A percentile compares a stretch with the other conserved stretches of the same genome.
phyloP scores from a whole-genome alignment of 2,113 vertebrate genomes.

The Centropus unirufus region DNA sequence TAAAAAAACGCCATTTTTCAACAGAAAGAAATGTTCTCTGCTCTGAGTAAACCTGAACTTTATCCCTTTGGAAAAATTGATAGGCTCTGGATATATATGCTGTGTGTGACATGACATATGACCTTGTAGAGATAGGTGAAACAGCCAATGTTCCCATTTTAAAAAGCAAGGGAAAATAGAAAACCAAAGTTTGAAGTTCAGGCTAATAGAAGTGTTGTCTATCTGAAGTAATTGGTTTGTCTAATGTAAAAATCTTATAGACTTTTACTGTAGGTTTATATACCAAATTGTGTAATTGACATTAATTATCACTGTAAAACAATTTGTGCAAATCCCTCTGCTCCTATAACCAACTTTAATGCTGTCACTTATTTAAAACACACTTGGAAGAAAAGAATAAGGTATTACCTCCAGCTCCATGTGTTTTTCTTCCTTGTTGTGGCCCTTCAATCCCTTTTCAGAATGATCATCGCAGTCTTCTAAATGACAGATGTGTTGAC shows the following conservation, averaged over 20 bases:
- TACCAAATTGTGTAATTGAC: neutral
- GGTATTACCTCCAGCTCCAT: constrained; percentile 73
- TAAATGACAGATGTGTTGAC: neutral
- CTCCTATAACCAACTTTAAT: neutral
- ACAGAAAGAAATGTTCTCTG: neutral
- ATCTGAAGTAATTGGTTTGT: neutral
- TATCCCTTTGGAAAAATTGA: neutral
- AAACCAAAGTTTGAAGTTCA: neutral
- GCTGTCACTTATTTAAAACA: neutral
- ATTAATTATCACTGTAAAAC: neutral
- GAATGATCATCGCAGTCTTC: neutral
- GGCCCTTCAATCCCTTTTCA: constrained; percentile 30
- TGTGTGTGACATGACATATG: neutral
- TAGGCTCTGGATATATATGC: neutral
- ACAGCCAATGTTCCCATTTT: neutral
- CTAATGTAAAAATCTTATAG: neutral
- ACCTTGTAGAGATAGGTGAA: neutral
- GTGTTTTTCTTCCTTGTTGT: constrained; percentile 64
- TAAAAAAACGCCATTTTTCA: neutral
- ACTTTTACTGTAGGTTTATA: neutral
- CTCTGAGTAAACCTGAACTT: neutral
- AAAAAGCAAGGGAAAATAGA: neutral
- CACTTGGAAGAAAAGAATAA: neutral
- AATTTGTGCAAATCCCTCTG: neutral
- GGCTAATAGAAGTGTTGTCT: neutral